Conservation (phyloP, 2,797 vertebrate species). For the Odontamblyopus lacepedii region DNA sequence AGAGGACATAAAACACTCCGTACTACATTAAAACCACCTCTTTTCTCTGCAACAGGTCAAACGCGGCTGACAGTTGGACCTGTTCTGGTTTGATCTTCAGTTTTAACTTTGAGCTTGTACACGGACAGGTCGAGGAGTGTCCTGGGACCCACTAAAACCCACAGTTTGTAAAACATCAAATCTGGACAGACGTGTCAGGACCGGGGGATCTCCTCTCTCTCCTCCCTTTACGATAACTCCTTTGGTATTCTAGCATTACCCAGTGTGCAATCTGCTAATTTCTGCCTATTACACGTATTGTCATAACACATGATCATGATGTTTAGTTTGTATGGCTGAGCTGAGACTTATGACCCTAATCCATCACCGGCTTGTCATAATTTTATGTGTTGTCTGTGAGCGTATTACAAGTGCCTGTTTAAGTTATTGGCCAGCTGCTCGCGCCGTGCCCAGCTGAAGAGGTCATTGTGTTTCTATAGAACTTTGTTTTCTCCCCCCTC, state of each 20-base stretch:
- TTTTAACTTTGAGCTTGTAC: slow-evolving; percentile 37
- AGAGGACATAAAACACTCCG: slow-evolving; percentile 64
- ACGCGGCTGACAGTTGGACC: slow-evolving; percentile 45
- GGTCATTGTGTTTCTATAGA: slow-evolving; percentile 82
- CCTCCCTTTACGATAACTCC: slow-evolving; percentile 33
- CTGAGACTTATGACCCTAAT: slow-evolving; percentile 87
- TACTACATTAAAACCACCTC: slow-evolving; percentile 64
- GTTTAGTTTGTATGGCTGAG: slow-evolving; percentile 88
- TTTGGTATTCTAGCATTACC: slow-evolving; percentile 70
- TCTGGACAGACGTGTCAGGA: slow-evolving; percentile 39
- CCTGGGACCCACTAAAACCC: slow-evolving; percentile 40
- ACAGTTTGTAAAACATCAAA: slow-evolving; percentile 18
- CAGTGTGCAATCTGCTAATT: slow-evolving; percentile 84
- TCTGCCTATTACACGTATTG: slow-evolving; percentile 80
- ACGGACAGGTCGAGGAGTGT: slow-evolving; percentile 42
- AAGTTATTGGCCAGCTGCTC: slow-evolving; percentile 92
- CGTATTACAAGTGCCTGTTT: slow-evolving; percentile 81
- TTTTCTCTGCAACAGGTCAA: slow-evolving; percentile 68
- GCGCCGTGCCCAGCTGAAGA: slow-evolving; percentile 82
- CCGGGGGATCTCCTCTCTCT: slow-evolving; percentile 46
- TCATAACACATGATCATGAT: slow-evolving; percentile 83
- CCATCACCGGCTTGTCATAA: slow-evolving; percentile 88
- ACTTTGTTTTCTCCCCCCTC: slow-evolving; percentile 49
- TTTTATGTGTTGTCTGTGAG: slow-evolving; percentile 85
- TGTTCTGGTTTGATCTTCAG: slow-evolving; percentile 17